Base-by-base conservation (phyloP, 2,113 vertebrate species). In the Arizona elegans region DNA sequence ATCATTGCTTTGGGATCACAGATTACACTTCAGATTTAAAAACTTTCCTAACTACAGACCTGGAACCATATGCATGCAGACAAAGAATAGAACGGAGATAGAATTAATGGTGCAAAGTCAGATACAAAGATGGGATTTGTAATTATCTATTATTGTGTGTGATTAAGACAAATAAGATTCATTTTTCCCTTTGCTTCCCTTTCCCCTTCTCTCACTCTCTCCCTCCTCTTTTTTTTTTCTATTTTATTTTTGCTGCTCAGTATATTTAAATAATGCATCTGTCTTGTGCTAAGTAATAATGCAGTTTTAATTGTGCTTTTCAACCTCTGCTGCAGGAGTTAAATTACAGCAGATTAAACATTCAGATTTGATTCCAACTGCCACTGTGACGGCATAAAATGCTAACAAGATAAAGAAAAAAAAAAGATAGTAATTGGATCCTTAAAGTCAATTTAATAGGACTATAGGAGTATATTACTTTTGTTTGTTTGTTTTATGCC, bases 221-320 rank as follows among this genome's bases (percentile, higher is more conserved):
- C 56, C 56, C 13, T 17, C n/a, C 70, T 81, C 17, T 33, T 19
- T 38, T 38, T 38, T 81, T 81, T 38, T 81, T 38, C 2, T 19
- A 9, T 81, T 81, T 81, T 38, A 8, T 90, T 54, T 92, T 10
- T 26, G 2, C 1, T 3, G 50, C 12, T 5, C 91, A 92, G 87
- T 87, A 55, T 93, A 89, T 62, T 0, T 21, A 38, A 50, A 9
- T 0, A 0, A 92, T 47, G 59, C 3, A 1, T 93, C 91, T 95
- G 86, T 94, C 89, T 17, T n/a, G 58, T 53, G 33, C 85, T 6
- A 33, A 59, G 26, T 94, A 90, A 62, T 91, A 93, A 33, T 92
- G 21, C 24, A 92, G 29, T 62, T 95, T 95, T 90, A 90, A 90
- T 93, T 95, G 75, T 93, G 58, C 91, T 94, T 62, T 38, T 5